Conservation (phyloP, 2,113 vertebrate species). For the Coreoperca whiteheadi region DNA sequence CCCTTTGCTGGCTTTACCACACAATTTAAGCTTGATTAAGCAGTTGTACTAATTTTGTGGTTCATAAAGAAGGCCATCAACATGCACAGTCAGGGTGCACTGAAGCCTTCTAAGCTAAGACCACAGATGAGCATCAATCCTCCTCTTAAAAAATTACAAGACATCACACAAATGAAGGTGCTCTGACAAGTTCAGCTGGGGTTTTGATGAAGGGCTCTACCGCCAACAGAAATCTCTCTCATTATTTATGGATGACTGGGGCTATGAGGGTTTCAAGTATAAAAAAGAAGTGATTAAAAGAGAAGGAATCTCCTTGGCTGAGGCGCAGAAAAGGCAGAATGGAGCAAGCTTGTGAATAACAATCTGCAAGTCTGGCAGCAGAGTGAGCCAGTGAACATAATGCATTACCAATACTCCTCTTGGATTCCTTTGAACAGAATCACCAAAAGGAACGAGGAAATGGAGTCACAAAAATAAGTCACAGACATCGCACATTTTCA, state of each 20-base stretch:
- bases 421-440: slow-evolving; percentile 81
- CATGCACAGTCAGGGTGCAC: slow-evolving; percentile 66
- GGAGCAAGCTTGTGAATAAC: slow-evolving; percentile 81
- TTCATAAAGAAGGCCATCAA: slow-evolving; percentile 61
- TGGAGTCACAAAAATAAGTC: slow-evolving; percentile 86
- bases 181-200: slow-evolving; percentile 72
- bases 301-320: slow-evolving; percentile 86
- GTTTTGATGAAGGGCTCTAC: slow-evolving; percentile 73
- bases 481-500: slow-evolving; percentile 86
- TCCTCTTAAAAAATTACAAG: slow-evolving; percentile 66
- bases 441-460: slow-evolving; percentile 81
- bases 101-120: slow-evolving; percentile 55
- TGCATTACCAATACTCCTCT: slow-evolving; percentile 76
- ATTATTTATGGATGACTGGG: slow-evolving; percentile 77
- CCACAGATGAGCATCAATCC: slow-evolving; percentile 63
- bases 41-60: slow-evolving; percentile 58
- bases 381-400: slow-evolving; percentile 76
- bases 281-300: slow-evolving; percentile 83
- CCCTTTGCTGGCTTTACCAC: slow-evolving; percentile 63
- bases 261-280: slow-evolving; percentile 83
- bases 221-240: slow-evolving; percentile 74
- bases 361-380: slow-evolving; percentile 81
- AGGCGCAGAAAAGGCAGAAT: slow-evolving; percentile 83
- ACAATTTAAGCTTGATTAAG: slow-evolving; percentile 61
- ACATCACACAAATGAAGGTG: slow-evolving; percentile 78